Evolutionary conservation across 1,140 invertebrate species (phyloP).

Genomic region (Pseudomyrmex flavicornis): DNA sequence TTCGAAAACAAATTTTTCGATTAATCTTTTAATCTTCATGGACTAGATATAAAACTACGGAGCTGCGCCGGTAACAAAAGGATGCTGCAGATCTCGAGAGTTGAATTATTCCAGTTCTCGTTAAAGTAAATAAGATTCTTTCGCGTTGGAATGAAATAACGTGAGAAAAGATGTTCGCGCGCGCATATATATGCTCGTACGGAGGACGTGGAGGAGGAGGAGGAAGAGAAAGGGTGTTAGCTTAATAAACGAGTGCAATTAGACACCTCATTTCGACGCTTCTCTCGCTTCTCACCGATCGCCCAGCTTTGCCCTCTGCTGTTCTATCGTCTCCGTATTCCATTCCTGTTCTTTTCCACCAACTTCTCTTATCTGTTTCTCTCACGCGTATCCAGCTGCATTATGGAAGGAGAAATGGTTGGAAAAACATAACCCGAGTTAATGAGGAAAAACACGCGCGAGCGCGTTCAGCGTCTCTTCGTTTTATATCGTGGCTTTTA

Average conservation of each 20-base stretch:
- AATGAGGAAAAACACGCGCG: conserved; percentile 59
- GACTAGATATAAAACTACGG: conserved; percentile 21
- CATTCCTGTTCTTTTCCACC: conserved; percentile 46
- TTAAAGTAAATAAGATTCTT: conserved; percentile 70
- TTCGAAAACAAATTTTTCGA: conserved; percentile 23
- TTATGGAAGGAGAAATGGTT: conserved; percentile 57
- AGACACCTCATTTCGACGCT: conserved; percentile 72
- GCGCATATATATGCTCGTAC: conserved; percentile 15
- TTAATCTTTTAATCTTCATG: conserved; percentile 39
- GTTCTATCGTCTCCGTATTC: conserved; percentile 58
- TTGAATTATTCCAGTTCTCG: conserved; percentile 67
- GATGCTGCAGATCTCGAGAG: conserved; percentile 30
- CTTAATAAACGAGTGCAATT: conserved; percentile 80
- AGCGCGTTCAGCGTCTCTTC: conserved; percentile 10
- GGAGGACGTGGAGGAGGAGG: too few relatives aligned
- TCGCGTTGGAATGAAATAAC: conserved; percentile 37
- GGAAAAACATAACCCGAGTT: conserved; percentile 60
- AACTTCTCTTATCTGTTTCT: conserved; percentile 57
- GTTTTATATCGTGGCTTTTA: neutral
- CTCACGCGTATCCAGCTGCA: conserved; percentile 62
- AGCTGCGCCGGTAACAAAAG: neutral
- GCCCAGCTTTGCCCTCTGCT: conserved; percentile 44
- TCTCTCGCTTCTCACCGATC: conserved; percentile 49
- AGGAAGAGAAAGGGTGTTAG: conserved; percentile 31
- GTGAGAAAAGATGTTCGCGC: conserved; percentile 50